Conservation (phyloP, 2,888 invertebrate genomes). For the Dexiosoma caninum region DNA sequence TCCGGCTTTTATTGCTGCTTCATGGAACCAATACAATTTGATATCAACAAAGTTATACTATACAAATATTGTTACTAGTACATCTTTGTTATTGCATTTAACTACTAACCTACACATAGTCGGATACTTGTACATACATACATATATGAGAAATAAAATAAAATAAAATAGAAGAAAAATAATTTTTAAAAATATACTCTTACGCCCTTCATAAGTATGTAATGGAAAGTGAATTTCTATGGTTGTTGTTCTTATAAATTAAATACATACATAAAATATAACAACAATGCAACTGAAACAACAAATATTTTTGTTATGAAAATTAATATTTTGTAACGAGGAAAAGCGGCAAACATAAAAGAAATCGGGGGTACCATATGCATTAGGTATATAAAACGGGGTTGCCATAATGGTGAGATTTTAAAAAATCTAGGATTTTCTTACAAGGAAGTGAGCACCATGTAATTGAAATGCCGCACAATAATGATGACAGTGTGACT, state of each 20-base stretch:
- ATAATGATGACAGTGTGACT: too few species aligned
- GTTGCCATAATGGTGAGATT: background rate
- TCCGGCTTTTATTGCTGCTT: constrained; percentile 66
- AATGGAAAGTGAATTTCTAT: constrained; percentile 11
- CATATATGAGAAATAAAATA: background rate
- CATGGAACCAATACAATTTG: background rate
- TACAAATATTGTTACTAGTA: constrained; percentile 25
- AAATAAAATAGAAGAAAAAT: too few species aligned
- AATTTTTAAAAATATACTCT: background rate
- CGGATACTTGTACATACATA: background rate
- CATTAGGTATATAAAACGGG: constrained; percentile 15
- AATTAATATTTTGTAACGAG: constrained; percentile 1
- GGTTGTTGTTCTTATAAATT: background rate
- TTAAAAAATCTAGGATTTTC: background rate
- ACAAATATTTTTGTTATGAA: constrained; percentile 22
- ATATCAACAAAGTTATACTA: constrained; percentile 13
- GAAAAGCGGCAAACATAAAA: constrained; percentile 56
- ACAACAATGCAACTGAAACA: constrained; percentile 15
- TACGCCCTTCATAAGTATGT: constrained; percentile 54
- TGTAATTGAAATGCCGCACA: too few species aligned
- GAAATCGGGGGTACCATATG: constrained; percentile 23
- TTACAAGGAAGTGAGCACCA: too few species aligned
- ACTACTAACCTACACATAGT: background rate
- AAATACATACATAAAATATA: background rate
- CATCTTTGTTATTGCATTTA: constrained; percentile 22